phyloP scores from a whole-genome alignment of 2,797 vertebrate species.

The Alca torda region DNA sequence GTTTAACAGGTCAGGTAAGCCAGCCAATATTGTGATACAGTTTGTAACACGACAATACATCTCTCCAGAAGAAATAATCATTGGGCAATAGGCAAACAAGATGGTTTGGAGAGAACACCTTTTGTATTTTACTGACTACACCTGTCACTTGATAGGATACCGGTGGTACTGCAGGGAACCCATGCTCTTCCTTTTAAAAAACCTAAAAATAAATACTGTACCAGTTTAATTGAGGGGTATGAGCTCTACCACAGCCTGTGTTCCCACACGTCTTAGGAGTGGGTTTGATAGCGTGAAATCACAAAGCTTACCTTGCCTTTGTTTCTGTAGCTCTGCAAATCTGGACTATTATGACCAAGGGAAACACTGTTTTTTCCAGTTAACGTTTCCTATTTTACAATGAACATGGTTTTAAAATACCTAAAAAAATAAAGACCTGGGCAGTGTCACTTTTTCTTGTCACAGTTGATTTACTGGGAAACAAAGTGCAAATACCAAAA shows the following conservation, averaged over 20 bases:
- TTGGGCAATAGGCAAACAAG: background rate
- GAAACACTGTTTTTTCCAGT: background rate
- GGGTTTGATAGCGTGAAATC: background rate
- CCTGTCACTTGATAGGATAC: background rate
- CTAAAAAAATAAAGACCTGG: background rate
- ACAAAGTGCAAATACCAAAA: background rate
- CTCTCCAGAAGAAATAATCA: background rate
- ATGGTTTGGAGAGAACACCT: background rate
- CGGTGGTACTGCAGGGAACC: background rate
- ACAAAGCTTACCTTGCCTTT: background rate
- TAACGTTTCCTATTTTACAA: background rate
- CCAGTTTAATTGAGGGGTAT: background rate
- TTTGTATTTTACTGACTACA: background rate
- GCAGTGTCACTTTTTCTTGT: background rate
- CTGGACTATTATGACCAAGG: background rate
- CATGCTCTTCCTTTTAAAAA: background rate
- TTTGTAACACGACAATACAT: background rate
- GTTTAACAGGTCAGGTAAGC: background rate
- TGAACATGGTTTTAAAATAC: background rate
- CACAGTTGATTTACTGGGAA: background rate
- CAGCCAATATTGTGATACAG: background rate
- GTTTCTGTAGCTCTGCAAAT: background rate
- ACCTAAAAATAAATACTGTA: background rate
- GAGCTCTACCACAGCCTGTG: background rate
- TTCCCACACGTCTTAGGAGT: background rate